Conservation (phyloP, 2,888 invertebrate genomes). For the Punctoribates punctum region DNA sequence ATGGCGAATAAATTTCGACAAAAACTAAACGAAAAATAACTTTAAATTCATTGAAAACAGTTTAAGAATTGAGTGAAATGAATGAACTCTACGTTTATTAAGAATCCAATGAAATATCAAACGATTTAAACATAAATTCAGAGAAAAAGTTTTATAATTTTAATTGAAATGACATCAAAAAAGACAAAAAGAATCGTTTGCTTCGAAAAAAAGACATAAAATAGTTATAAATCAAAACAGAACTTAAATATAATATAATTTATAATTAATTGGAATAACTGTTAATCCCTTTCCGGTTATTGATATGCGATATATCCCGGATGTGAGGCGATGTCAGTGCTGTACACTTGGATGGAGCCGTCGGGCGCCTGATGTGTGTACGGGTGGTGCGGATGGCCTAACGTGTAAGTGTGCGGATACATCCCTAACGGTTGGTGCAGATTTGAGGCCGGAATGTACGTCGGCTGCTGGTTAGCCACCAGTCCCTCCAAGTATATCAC, state of each 20-base stretch:
- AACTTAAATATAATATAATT: background rate
- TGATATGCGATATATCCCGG: constrained; percentile 31
- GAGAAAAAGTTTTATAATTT: no score
- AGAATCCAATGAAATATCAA: no score
- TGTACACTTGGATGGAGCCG: constrained; percentile 14
- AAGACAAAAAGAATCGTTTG: no score
- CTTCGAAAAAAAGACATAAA: no score
- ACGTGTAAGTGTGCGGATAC: constrained; percentile 15
- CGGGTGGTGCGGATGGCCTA: background rate
- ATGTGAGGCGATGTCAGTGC: constrained; percentile 29
- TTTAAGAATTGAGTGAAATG: no score
- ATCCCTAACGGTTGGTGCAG: background rate
- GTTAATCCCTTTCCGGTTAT: background rate
- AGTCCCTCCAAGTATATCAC: constrained; percentile 22
- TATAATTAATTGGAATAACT: background rate
- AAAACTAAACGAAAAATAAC: no score
- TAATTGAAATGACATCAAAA: no score
- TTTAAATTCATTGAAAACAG: no score
- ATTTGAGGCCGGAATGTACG: constrained; percentile 28
- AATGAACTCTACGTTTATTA: no score
- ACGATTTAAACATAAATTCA: no score
- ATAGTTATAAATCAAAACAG: background rate
- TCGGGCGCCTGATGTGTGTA: constrained; percentile 26
- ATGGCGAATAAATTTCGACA: no score
- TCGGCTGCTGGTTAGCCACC: constrained; percentile 26